Conservation (phyloP, 2,113 vertebrate genomes). For the Poicephalus meyeri region DNA sequence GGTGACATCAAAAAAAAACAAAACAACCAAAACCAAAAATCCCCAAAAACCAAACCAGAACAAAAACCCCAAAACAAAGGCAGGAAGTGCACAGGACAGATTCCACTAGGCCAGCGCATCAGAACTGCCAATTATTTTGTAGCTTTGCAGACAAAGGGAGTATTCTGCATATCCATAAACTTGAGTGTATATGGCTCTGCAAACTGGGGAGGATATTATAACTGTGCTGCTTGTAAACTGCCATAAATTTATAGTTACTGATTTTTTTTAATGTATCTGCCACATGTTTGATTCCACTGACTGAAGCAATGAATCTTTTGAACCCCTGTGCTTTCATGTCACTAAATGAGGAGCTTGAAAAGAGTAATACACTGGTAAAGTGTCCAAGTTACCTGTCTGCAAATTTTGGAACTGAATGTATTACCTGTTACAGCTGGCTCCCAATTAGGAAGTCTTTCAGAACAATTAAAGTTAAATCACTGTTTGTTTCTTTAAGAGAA, state of each 20-base stretch:
- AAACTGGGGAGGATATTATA: background rate
- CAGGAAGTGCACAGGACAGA: background rate
- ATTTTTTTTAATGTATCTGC: background rate
- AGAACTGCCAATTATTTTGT: background rate
- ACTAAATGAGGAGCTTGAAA: background rate
- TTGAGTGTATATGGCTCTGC: background rate
- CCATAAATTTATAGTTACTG: background rate
- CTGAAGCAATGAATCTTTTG: background rate
- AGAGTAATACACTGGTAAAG: background rate
- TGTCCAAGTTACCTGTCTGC: background rate
- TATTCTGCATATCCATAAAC: background rate
- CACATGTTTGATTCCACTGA: background rate
- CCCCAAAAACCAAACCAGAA: background rate
- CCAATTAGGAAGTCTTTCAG: background rate
- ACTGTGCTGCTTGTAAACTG: background rate
- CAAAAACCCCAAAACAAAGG: background rate
- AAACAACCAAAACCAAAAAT: background rate
- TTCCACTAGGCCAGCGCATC: too few relatives aligned
- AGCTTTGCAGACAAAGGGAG: background rate
- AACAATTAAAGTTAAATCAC: background rate
- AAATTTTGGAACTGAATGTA: background rate
- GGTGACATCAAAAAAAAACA: background rate
- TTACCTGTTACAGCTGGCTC: background rate
- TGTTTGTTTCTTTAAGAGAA: background rate
- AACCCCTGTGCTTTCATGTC: background rate